These are phyloP conservation scores for Ia io DNA, from an alignment of 2,113 vertebrate species.

Conservation along the genomic window DNA sequence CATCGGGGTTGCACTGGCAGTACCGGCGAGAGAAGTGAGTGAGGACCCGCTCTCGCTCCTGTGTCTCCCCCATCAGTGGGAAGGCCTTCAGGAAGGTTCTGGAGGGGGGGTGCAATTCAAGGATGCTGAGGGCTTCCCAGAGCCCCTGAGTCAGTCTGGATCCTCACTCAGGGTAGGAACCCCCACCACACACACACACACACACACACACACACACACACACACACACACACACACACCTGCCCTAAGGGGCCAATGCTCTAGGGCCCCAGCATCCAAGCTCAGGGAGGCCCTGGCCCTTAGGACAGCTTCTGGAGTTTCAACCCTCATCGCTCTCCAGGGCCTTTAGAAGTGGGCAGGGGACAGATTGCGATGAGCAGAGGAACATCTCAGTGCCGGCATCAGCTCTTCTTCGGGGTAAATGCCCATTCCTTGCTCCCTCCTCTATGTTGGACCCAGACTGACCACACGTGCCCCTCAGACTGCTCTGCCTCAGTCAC, in stretches of 20 bases:
- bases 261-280: neutral
- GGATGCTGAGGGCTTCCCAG: neutral
- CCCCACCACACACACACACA: accelerated
- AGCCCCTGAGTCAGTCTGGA: neutral
- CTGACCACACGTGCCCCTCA: neutral
- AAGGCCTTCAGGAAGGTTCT: conserved; percentile 94
- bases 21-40: conserved; percentile 92
- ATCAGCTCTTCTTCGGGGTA: neutral
- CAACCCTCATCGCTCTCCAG: neutral
- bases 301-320: neutral
- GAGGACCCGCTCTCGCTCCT: conserved; percentile 96
- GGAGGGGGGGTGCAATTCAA: conserved; percentile 51
- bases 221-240: neutral
- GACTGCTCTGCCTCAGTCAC: neutral
- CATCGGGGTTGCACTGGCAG: conserved; percentile 91
- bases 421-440: neutral
- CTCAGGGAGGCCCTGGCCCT: neutral
- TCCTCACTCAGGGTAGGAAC: neutral
- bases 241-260: accelerated
- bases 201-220: neutral
- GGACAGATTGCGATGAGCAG: neutral
- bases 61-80: conserved; percentile 94
- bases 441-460: neutral
- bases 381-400: neutral
- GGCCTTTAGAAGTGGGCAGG: neutral